Evolutionary conservation across 2,113 vertebrate species (phyloP), one percentile per base, ranked within the genome.

Genomic region (Nothobranchius furzeri): DNA sequence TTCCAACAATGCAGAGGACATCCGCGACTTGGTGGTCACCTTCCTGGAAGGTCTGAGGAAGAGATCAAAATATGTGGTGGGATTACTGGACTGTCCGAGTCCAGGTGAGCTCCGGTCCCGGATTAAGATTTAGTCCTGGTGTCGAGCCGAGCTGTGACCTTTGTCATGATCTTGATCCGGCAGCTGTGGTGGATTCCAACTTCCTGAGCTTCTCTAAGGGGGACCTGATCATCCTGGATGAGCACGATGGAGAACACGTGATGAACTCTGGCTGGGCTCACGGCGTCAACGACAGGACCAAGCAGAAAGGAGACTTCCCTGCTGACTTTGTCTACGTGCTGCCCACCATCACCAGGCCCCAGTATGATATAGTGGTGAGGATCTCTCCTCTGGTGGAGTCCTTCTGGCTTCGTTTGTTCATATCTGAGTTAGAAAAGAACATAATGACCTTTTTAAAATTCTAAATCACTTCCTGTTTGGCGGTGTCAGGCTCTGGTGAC

Each of bases 191-290:
- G 46, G 95, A 98, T 12, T 94, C 95, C 0, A 93, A 94, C 0
- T 99, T 99, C 90, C 94, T 99, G 73, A 94, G 94, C 78, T 98
- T 99, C 75, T 89, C 89, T 36, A 99, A 99, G 75, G 97, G 97
- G 12, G 98, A 99, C 73, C 93, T 99, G 73, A 95, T 99, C 83
- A 64, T 96, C 49, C 89, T 99, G 86, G 97, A 99, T 43, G 95
- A 97, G 13, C 96, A 99, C 73, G 94, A 93, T 0, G 97, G 97
- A 0, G 95, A 98, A 40, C 95, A 96, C 0, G 95, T 98, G 83
- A 95, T 98, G 96, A 98, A 92, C 79, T 96, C 93, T 0, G 98
- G 98, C 60, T 99, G 95, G 97, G 96, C 96, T 30, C 96, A 96
- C 0, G 98, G 97, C 7, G 65, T 94, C 80, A 98, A 97, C 0